Evolutionary conservation across 2,888 invertebrate species (phyloP).

Genomic region (Melieria picta): DNA sequence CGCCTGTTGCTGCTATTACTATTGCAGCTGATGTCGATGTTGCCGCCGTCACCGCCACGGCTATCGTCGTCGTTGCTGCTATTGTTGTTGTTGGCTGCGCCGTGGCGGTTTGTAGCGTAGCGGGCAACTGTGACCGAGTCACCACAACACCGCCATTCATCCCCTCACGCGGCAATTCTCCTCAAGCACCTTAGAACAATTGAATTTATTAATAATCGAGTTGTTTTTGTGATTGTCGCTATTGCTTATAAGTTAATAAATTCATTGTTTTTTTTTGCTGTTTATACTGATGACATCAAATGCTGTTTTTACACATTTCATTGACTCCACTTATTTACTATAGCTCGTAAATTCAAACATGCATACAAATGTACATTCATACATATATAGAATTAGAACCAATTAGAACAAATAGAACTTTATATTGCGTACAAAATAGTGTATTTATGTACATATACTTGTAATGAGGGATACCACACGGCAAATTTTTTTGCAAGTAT

Average conservation of each 20-base stretch:
- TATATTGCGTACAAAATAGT: too few species aligned
- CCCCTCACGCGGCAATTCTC: background rate
- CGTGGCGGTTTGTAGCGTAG: background rate
- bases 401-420: too few species aligned
- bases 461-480: too few species aligned
- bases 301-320: constrained; percentile 10
- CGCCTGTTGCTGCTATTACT: constrained; percentile 52
- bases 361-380: background rate
- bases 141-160: background rate
- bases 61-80: background rate
- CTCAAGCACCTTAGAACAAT: background rate
- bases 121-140: too few species aligned
- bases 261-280: background rate
- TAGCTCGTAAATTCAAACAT: background rate
- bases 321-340: background rate
- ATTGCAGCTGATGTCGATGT: constrained; percentile 14
- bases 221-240: constrained; percentile 11
- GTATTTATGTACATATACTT: too few species aligned
- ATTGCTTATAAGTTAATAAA: constrained; percentile 6
- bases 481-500: too few species aligned
- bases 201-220: constrained; percentile 15
- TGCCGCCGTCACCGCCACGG: background rate
- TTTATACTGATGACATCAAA: constrained; percentile 28
- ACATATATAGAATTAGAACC: too few species aligned
- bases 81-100: background rate